Percentiles rank a stretch among this genome's conserved stretches.
These are phyloP conservation scores for Melinopterus prodromus DNA, from an alignment of 2,888 invertebrate species.

Conservation along the genomic window DNA sequence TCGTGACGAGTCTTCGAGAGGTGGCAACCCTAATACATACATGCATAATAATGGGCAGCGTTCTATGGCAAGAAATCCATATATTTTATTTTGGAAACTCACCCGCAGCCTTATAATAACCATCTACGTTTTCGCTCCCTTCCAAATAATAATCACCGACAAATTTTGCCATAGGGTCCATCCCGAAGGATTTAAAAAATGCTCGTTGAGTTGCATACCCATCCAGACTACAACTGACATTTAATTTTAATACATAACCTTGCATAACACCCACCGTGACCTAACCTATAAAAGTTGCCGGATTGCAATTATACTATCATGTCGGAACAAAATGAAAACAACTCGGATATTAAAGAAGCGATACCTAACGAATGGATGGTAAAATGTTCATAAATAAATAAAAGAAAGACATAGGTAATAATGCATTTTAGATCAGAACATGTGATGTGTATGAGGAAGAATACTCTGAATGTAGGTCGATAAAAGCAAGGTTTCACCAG, in stretches of 20 bases:
- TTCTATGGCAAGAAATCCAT: background rate
- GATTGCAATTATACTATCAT: constrained; percentile 8
- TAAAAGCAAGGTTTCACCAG: constrained; percentile 83
- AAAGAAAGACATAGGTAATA: background rate
- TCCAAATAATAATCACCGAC: constrained; percentile 71
- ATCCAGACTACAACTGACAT: background rate
- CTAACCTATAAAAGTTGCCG: background rate
- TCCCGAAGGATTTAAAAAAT: background rate
- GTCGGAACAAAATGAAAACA: constrained; percentile 15
- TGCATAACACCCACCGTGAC: too few relatives aligned
- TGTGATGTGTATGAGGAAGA: constrained; percentile 85
- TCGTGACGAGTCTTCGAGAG: too few relatives aligned
- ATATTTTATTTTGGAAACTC: constrained; percentile 47
- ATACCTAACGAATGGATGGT: constrained; percentile 54
- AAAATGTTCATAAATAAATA: constrained; percentile 25
- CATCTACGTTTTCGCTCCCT: constrained; percentile 72
- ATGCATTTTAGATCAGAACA: constrained; percentile 73
- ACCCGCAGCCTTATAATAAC: constrained; percentile 71
- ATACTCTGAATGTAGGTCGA: constrained; percentile 80
- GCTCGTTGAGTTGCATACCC: background rate
- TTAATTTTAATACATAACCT: constrained; percentile 9
- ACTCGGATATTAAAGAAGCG: constrained; percentile 22
- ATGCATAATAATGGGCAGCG: too few relatives aligned
- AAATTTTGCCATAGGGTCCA: constrained; percentile 63
- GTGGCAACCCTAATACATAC: too few relatives aligned